Evolutionary conservation across 2,888 invertebrate genomes (phyloP).

Genomic region (Emesis russula): DNA sequence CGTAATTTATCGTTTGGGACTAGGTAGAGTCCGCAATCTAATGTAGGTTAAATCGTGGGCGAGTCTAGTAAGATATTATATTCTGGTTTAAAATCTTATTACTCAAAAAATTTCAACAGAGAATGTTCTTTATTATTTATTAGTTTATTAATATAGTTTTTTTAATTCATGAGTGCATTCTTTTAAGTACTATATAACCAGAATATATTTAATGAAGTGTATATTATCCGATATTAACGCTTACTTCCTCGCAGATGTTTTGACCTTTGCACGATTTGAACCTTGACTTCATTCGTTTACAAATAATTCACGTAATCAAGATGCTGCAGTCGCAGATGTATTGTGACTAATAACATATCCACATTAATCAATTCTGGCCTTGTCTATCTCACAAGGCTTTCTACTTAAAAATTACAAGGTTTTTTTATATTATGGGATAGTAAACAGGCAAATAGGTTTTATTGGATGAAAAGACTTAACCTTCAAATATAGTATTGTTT

Average conservation of each 20-base stretch:
- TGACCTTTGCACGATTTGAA: slow-evolving; percentile 14
- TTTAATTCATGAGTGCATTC: no score
- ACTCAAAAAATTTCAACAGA: no score
- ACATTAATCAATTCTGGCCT: slow-evolving; percentile 13
- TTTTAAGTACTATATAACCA: no score
- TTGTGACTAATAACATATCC: slow-evolving; percentile 15
- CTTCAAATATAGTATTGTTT: no score
- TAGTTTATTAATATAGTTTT: no score
- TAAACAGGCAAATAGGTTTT: neutral
- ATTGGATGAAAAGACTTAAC: no score
- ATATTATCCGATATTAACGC: neutral
- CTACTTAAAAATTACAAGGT: neutral
- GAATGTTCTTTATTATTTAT: no score
- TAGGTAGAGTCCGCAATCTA: no score
- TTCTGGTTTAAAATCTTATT: no score
- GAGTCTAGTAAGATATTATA: no score
- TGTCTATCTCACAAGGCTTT: slow-evolving; percentile 21
- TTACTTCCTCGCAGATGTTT: slow-evolving; percentile 20
- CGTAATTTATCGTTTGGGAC: no score
- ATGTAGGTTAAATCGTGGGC: no score
- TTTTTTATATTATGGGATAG: neutral
- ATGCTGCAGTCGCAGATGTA: slow-evolving; percentile 12
- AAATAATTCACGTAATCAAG: slow-evolving; percentile 27
- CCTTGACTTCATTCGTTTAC: slow-evolving; percentile 26
- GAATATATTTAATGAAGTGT: neutral